Base-by-base conservation (phyloP, 2,888 invertebrate genomes). In the Sepiola atlantica region DNA sequence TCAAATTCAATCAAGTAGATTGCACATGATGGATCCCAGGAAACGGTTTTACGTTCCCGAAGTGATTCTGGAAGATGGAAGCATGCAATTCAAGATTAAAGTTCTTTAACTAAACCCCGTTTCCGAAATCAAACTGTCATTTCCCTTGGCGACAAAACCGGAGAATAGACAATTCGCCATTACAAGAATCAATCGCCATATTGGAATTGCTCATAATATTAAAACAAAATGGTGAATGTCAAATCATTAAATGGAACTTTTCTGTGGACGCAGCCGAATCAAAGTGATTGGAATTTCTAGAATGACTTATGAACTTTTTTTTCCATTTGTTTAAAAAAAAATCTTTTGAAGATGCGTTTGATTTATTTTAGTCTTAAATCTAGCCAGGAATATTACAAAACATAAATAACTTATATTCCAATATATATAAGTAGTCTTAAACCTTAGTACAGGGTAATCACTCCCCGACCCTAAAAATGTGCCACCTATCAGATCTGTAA, bases 1-100 rank as follows among this genome's bases (percentile, higher is more conserved):
- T 77, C 16, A 77, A n/a, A 77, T 77, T 77, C n/a, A 77, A 77
- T 77, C n/a, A 32, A 77, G 32, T 32, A 77, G n/a, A 77, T 32
- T 77, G n/a, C 0, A 16, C 77, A 77, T 77, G n/a, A 77, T 18
- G 16, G 14, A 77, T n/a, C 77, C 77, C 10, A n/a, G 14, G n/a
- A n/a, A 16, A 6, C n/a, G 28, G 10, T 24, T 10, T 61, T 28
- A 45, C 45, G 45, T 61, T 21, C n/a, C 77, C 14, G n/a, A 77
- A n/a, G 18, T 77, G n/a, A 77, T 77, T 77, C n/a, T 3, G 16
- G n/a, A 16, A n/a, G 77, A 77, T 77, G 77, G 77, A 77, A 6
- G n/a, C 77, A 77, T n/a, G 77, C 77, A 77, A 77, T 77, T 32
- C 77, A 77, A 77, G n/a, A 77, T 77, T 77, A 77, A 77, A 77